phyloP scores from a whole-genome alignment of 2,113 vertebrate species.

The Erythrolamprus reginae region DNA sequence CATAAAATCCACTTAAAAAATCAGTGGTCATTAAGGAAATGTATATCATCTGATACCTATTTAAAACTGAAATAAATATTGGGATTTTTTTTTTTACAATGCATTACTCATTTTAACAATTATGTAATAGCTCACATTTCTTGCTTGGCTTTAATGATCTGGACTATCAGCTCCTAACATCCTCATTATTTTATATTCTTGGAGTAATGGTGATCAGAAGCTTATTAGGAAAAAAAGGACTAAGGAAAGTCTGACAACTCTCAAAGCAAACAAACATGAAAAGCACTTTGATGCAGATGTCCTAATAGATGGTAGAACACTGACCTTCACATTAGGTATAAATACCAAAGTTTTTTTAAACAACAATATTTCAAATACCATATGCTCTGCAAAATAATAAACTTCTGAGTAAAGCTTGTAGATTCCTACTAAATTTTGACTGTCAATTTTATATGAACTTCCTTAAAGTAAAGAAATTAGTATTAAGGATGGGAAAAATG shows the following conservation, averaged over 20 bases:
- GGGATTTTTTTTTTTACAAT: constrained; percentile 9
- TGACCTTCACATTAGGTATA: constrained; percentile 26
- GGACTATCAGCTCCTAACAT: constrained; percentile 28
- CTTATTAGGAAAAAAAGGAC: constrained; percentile 32
- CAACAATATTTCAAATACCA: constrained; percentile 35
- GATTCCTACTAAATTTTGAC: constrained; percentile 25
- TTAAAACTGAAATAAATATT: constrained; percentile 28
- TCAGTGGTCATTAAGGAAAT: background rate
- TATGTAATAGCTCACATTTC: constrained; percentile 19
- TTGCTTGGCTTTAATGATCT: constrained; percentile 17
- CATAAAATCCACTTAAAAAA: background rate
- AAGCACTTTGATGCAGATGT: constrained; percentile 33
- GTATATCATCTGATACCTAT: background rate
- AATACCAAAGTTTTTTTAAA: constrained; percentile 37
- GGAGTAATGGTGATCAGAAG: constrained; percentile 37
- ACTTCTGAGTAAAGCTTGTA: constrained; percentile 40
- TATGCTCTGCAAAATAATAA: constrained; percentile 40
- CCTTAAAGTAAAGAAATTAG: constrained; percentile 29
- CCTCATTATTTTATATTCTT: constrained; percentile 30
- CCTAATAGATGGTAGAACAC: constrained; percentile 33
- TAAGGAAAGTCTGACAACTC: constrained; percentile 25
- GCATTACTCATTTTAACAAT: background rate
- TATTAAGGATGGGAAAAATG: background rate
- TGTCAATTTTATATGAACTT: constrained; percentile 31
- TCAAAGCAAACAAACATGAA: constrained; percentile 23